phyloP scores from a whole-genome alignment of 2,888 invertebrate species.

The Trileptium ribeirensis region DNA sequence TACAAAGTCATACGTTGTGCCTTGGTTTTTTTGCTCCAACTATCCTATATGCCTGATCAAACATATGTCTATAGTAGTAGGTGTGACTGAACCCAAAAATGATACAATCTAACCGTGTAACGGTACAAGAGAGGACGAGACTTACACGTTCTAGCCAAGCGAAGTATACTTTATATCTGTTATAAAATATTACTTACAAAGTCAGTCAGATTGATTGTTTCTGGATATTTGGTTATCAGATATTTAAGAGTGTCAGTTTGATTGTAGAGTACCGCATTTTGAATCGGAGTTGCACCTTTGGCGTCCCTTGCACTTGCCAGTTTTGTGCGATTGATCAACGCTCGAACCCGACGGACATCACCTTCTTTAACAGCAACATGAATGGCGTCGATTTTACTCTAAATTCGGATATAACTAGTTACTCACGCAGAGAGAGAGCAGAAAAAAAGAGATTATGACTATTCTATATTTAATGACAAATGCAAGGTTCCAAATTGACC shows the following conservation, averaged over 20 bases:
- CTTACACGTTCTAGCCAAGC: too few relatives aligned
- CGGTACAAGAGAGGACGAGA: too few relatives aligned
- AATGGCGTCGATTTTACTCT: conserved; percentile 82
- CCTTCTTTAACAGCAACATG: conserved; percentile 78
- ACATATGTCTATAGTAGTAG: too few relatives aligned
- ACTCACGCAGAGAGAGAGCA: too few relatives aligned
- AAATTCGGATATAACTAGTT: too few relatives aligned
- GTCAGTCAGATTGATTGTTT: conserved; percentile 52
- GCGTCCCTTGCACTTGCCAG: conserved; percentile 74
- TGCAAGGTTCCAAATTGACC: too few relatives aligned
- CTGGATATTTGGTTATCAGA: conserved; percentile 55
- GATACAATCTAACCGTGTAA: not conserved
- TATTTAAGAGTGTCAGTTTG: conserved; percentile 69
- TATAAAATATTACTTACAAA: conserved; percentile 42
- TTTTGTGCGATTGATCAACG: conserved; percentile 65
- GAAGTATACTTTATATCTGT: not conserved
- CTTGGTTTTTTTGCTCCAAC: too few relatives aligned
- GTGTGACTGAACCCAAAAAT: not conserved
- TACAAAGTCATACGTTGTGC: too few relatives aligned
- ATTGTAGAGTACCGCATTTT: conserved; percentile 67
- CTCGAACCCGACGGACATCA: conserved; percentile 72
- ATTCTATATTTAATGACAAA: too few relatives aligned
- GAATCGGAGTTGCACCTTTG: conserved; percentile 74
- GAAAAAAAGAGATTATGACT: too few relatives aligned
- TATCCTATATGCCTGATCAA: too few relatives aligned